Evolutionary conservation across 2,113 vertebrate genomes (phyloP).

Genomic region (Bos javanicus): DNA sequence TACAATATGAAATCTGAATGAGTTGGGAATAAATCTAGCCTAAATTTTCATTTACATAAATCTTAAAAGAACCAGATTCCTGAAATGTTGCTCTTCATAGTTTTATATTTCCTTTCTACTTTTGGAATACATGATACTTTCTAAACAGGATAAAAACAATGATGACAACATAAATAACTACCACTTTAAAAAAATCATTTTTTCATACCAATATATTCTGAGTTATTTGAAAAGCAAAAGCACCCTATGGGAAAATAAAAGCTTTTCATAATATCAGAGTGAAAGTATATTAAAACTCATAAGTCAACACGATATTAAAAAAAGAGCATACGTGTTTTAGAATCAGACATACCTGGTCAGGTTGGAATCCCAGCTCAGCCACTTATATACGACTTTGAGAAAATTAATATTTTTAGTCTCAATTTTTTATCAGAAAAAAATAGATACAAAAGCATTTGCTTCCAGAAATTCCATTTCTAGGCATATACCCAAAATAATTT

Average conservation of each 20-base stretch:
- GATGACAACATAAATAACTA: neutral
- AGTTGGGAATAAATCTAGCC: neutral
- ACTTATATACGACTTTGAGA: neutral
- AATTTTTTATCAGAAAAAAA: neutral
- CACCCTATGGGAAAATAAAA: neutral
- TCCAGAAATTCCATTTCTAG: neutral
- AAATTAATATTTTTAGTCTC: constrained; percentile 2
- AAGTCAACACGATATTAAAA: neutral
- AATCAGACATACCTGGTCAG: neutral
- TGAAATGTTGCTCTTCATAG: neutral
- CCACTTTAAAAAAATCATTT: neutral
- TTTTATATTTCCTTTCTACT: neutral
- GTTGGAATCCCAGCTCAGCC: neutral
- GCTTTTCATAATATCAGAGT: neutral
- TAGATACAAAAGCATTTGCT: neutral
- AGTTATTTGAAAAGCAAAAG: neutral
- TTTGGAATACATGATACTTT: neutral
- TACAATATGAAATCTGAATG: neutral
- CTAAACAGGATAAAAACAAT: neutral
- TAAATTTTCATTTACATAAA: neutral
- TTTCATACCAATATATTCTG: neutral
- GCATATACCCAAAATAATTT: neutral
- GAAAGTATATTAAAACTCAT: constrained; percentile 10
- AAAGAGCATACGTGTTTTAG: neutral
- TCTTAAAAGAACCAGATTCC: neutral